Base-by-base conservation (phyloP, 2,797 vertebrate genomes). In the Argya squamiceps region DNA sequence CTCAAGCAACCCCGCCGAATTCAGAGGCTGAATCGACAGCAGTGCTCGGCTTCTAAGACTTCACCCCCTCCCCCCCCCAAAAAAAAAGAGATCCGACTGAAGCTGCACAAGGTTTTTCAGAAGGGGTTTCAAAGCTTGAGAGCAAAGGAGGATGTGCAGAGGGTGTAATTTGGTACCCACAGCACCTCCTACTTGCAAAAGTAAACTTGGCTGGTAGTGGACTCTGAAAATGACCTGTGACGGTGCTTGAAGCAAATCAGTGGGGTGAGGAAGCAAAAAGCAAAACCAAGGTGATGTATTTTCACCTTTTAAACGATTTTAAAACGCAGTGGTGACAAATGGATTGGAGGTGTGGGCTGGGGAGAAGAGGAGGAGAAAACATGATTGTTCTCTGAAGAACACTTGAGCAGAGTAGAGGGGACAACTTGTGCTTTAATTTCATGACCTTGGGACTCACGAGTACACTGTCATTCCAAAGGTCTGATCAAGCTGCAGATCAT, bases 381-480 rank as follows among this genome's bases (percentile, higher is more conserved):
- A 4, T 3, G 9, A 22, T 24, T 5, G 9, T 13, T 56, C 32
- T 37, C 71, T 50, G 65, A 59, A 37, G 37, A 70, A 1, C 20
- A 5, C 8, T 36, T 43, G 30, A 41, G 16, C 23, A 46, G 34
- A 79, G 73, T 39, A 60, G 34, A 46, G 36, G 18, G 24, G 30
- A 74, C 24, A 91, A 49, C 10, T 37, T 43, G 11, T 18, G 11
- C 21, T 37, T 0, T 36, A 8, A 46, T 67, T 88, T 58, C 43
- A 16, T 67, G 12, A 37, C 71, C 27, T n/a, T 50, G 49, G n/a
- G n/a, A 32, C 10, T 74, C 11, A 24, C 0, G 0, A 49, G 6
- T n/a, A 4, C 1, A 3, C 12, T 68, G 29, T 41, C 24, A 30
- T 75, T 41, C 50, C 46, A 50, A 67, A 60, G 71, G 30, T n/a